Percentiles rank a stretch among this genome's conserved stretches.
phyloP scores from a whole-genome alignment of 2,797 vertebrate genomes.

The Alauda arvensis region DNA sequence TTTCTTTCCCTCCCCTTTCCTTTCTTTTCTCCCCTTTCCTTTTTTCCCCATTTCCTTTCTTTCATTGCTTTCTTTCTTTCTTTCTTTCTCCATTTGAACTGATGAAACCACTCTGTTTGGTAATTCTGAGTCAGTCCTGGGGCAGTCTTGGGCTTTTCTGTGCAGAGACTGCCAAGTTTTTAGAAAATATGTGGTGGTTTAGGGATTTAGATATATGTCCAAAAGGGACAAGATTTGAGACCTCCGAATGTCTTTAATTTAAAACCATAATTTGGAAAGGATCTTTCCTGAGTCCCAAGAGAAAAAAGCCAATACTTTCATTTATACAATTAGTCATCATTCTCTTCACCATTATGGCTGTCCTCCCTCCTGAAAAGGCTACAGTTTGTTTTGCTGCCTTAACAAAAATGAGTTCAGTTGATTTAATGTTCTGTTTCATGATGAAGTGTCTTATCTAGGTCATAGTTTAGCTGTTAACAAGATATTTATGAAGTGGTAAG shows the following conservation, averaged over 20 bases:
- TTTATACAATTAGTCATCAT: slow-evolving; percentile 7
- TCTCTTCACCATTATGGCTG: not conserved
- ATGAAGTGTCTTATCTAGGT: slow-evolving; percentile 27
- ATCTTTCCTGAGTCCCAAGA: not conserved
- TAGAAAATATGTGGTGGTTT: not conserved
- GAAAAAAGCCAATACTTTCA: not conserved
- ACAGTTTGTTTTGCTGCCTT: slow-evolving; percentile 22
- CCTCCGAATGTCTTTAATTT: slow-evolving; percentile 37
- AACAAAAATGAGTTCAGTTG: not conserved
- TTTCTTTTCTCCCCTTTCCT: no score
- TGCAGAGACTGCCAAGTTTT: not conserved
- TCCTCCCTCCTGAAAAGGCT: not conserved
- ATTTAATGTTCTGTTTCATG: slow-evolving; percentile 28
- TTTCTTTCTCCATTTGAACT: not conserved
- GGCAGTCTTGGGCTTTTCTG: not conserved
- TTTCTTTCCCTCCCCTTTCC: not conserved
- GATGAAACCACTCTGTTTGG: not conserved
- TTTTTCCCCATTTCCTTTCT: no score
- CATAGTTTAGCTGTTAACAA: slow-evolving; percentile 17
- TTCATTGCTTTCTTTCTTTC: not conserved
- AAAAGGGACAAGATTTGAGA: not conserved
- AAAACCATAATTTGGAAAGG: slow-evolving; percentile 15
- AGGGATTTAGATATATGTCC: not conserved
- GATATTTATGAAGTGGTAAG: slow-evolving; percentile 49
- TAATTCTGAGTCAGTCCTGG: not conserved